Evolutionary conservation across 92 coral and sea anemone genomes (phyloP).

Genomic region (Desmophyllum pertusum): DNA sequence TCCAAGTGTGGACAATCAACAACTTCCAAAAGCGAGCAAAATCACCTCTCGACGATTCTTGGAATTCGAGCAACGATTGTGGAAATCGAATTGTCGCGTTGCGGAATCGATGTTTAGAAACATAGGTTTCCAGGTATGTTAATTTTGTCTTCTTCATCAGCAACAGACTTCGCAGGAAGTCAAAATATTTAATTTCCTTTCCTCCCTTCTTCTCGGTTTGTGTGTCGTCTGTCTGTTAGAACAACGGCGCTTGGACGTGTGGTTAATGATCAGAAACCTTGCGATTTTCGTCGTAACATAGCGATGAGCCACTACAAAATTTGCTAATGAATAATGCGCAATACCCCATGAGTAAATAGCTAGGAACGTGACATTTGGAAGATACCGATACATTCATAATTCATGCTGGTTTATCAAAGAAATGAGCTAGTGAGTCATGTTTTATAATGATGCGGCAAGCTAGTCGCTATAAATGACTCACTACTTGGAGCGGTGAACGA

Average conservation of each 20-base stretch:
- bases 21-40: slow-evolving; percentile 6
- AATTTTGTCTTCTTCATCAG: slow-evolving; percentile 14
- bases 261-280: background rate
- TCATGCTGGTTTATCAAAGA: slow-evolving; percentile 19
- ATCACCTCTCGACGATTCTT: slow-evolving; percentile 4
- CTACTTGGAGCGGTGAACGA: slow-evolving; percentile 12
- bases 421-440: slow-evolving; percentile 31
- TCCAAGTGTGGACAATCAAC: slow-evolving; percentile 40
- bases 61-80: slow-evolving; percentile 5
- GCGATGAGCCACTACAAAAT: slow-evolving; percentile 14
- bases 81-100: background rate
- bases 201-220: slow-evolving; percentile 5
- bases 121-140: slow-evolving; percentile 44
- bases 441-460: background rate
- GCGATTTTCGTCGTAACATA: background rate
- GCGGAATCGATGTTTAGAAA: background rate
- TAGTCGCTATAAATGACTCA: slow-evolving; percentile 18
- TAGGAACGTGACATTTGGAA: slow-evolving; percentile 47
- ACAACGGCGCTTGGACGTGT: background rate
- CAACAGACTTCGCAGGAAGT: slow-evolving; percentile 43
- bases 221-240: background rate
- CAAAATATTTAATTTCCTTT: slow-evolving; percentile 36
- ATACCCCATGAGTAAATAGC: slow-evolving; percentile 28
- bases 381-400: slow-evolving; percentile 52
- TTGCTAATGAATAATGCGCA: slow-evolving; percentile 13